A percentile compares a stretch with the other conserved stretches of the same genome.
phyloP scores from a whole-genome alignment of 37 sponge, comb jelly and placozoan species.

The Dysidea cf. avara region DNA sequence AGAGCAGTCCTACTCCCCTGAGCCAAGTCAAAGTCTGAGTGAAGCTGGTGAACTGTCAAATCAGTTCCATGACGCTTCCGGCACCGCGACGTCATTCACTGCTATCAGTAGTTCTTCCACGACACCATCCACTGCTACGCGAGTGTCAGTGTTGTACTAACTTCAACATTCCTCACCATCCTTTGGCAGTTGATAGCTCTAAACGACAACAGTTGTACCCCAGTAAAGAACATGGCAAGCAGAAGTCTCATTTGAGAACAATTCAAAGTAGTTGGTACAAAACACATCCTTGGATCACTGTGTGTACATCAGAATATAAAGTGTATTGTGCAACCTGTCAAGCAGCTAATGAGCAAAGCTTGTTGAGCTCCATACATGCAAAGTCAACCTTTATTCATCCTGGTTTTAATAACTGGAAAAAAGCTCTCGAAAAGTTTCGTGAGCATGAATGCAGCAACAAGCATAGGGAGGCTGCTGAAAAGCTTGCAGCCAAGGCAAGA shows the following conservation, averaged over 20 bases:
- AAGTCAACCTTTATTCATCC: constrained; percentile 10
- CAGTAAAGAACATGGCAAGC: constrained; percentile 7
- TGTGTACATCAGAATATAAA: constrained; percentile 35
- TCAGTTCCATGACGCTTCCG: too few species aligned
- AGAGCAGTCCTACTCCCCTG: too few species aligned
- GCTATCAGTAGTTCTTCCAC: background rate
- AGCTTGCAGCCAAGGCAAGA: too few species aligned
- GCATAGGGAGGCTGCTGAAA: constrained; percentile 7
- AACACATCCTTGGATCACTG: constrained; percentile 47
- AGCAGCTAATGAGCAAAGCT: constrained; percentile 22
- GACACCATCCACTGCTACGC: background rate
- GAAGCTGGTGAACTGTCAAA: too few species aligned
- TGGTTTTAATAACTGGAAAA: constrained; percentile 42
- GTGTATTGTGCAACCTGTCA: constrained; percentile 28
- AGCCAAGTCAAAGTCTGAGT: too few species aligned
- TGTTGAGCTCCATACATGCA: constrained; percentile 11
- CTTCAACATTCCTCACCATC: constrained; percentile 28
- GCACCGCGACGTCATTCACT: too few species aligned
- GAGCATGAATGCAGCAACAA: constrained; percentile 39
- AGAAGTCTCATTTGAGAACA: constrained; percentile 36
- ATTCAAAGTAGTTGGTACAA: constrained; percentile 58
- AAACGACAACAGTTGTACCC: constrained; percentile 5
- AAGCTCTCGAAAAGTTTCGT: constrained; percentile 30
- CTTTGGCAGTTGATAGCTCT: constrained; percentile 1
- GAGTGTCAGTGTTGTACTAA: constrained; percentile 35